Base-by-base conservation (phyloP, 2,888 invertebrate species). In the Scelioninae gen. 2 region DNA sequence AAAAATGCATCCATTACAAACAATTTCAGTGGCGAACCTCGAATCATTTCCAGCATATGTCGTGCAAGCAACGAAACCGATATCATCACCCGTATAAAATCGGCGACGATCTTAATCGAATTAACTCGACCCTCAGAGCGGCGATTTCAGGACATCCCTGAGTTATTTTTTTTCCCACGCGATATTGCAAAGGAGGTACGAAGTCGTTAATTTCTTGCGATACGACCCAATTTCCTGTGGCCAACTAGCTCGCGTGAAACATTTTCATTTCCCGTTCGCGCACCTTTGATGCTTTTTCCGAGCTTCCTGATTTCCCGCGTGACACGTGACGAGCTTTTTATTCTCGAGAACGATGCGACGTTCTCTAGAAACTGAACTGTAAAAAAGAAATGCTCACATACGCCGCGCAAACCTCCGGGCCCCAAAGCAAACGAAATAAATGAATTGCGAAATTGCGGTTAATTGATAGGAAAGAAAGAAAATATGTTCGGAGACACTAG, bases 161-260 rank as follows among this genome's bases (percentile, higher is more conserved):
- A 25, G 31, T 53, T 22, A 69, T 67, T 65, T 74, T 70, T 55
- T 65, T 48, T 15, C 22, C 10, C 25, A 10, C 22, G 9, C 41
- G 45, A 31, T 43, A 64, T 58, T 53, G 65, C 65, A 70, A 74
- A 70, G 45, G 61, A 65, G 65, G 41, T 55, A 64, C 65, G 65
- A 60, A 65, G 70, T 65, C 70, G 74, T 74, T 70, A 74, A 74
- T 74, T 74, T 70, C 71, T 68, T 64, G 71, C 53, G 43, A 74
- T 64, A 45, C 64, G 74, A 71, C 74, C 74, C 58, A 74, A 74
- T 74, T 74, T 74, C 35, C 18, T 39, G 25, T 22, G 43, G 57
- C 50, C 63, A 39, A 43, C 46, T 45, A 58, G 50, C 43, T 50
- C 46, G 46, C 57, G 63, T 61, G 53, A 74, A 71, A 68, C 64